Evolutionary conservation across 2,113 vertebrate genomes (phyloP), one percentile per base, ranked within the genome.

Genomic region (Podocnemis expansa): DNA sequence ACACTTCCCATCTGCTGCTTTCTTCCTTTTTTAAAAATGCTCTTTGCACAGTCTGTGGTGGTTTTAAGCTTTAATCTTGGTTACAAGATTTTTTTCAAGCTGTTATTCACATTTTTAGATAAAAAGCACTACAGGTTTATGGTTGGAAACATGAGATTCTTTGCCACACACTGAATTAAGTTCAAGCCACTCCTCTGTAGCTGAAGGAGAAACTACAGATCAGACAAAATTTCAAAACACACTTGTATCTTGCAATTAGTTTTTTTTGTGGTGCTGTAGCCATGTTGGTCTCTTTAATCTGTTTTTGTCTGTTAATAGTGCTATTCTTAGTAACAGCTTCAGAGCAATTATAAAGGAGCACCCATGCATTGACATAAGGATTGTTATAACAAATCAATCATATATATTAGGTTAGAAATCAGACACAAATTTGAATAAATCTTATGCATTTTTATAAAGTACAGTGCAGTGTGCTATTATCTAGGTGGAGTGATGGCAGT

Each of bases 61-160:
- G 91, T 89, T 85, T 87, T 31, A 82, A 95, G 93, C 93, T 94
- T 92, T 89, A 89, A 93, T 93, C 95, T 93, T 95, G 93, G 90
- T 88, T 93, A 93, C 78, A 91, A 92, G 93, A 86, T 96, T 90
- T 91, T 90, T 91, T 94, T 88, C 94, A 95, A 95, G 90, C 94
- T 78, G 91, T 95, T 94, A 94, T 92, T 87, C 90, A 95, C 94
- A 93, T 91, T 96, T 94, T 91, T 87, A 85, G 91, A 95, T 92
- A 86, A 97, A 97, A 97, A 95, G 88, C 90, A 84, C 90, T 82
- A 54, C 83, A 94, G 91, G 95, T 86, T 96, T 84, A 75, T 80
- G 93, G 90, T 94, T 70, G 70, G 87, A 82, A 94, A 89, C 91
- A 51, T 89, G 95, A 82, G 1, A 9, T 43, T 76, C 80, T 88